Evolutionary conservation across 2,888 invertebrate genomes (phyloP).

Genomic region (Lucinisca nassula): DNA sequence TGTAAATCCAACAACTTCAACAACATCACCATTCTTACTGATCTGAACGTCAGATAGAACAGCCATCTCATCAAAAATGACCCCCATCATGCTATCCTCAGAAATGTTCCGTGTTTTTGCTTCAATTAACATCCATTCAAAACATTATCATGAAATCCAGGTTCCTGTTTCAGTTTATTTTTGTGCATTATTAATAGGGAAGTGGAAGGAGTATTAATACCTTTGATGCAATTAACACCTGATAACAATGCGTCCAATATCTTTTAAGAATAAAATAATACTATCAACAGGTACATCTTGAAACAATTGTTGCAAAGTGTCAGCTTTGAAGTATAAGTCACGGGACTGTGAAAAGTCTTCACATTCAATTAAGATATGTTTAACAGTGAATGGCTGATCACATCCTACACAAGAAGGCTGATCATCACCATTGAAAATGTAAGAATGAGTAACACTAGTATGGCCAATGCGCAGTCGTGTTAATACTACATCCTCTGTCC

Average conservation of each 20-base stretch:
- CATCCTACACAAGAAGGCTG: too few species aligned
- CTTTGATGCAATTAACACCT: conserved; percentile 12
- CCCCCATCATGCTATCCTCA: conserved; percentile 16
- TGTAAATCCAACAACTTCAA: conserved; percentile 50
- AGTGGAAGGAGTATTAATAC: conserved; percentile 35
- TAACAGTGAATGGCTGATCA: too few species aligned
- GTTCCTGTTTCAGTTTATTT: conserved; percentile 44
- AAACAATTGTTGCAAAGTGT: too few species aligned
- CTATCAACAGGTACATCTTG: too few species aligned
- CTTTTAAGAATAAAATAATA: too few species aligned
- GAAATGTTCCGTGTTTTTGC: conserved; percentile 33
- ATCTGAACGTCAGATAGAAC: conserved; percentile 58
- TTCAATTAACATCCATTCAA: conserved; percentile 63
- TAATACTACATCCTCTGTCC: too few species aligned
- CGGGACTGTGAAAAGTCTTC: too few species aligned
- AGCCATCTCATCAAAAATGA: conserved; percentile 65
- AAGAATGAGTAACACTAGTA: too few species aligned
- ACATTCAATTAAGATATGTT: too few species aligned
- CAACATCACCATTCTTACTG: conserved; percentile 41
- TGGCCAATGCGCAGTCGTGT: too few species aligned
- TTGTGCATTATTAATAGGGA: conserved; percentile 29
- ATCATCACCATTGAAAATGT: too few species aligned
- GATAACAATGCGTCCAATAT: conserved; percentile 45
- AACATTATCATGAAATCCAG: conserved; percentile 28
- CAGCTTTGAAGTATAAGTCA: too few species aligned